Evolutionary conservation across 2,113 vertebrate genomes (phyloP).

Genomic region (Cacatua alba): DNA sequence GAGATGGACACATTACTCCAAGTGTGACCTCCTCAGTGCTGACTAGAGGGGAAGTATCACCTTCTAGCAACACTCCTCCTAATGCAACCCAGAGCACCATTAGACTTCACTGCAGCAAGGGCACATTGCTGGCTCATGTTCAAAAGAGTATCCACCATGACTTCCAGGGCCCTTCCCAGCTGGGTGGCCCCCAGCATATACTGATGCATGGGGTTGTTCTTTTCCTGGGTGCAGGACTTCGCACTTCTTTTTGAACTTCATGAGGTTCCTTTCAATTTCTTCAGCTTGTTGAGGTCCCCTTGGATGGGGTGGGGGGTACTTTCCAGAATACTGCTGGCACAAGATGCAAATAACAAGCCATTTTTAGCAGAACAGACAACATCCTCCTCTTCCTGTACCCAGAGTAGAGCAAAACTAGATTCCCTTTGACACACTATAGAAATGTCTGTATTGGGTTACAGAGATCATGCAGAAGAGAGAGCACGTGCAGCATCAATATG

Average conservation of each 20-base stretch:
- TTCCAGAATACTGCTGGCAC: background rate
- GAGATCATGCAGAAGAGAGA: background rate
- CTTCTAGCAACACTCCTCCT: background rate
- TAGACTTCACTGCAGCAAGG: background rate
- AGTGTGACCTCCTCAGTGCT: background rate
- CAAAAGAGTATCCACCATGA: rapidly evolving
- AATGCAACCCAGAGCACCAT: background rate
- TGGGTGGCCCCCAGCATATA: rapidly evolving
- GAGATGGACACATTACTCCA: background rate
- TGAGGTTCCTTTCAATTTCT: background rate
- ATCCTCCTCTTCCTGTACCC: background rate
- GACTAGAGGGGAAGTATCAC: background rate
- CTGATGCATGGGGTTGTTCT: background rate
- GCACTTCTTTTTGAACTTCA: background rate
- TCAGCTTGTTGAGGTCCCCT: background rate
- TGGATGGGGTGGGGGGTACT: rapidly evolving
- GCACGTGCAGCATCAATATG: background rate
- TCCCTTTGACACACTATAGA: background rate
- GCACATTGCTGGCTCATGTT: background rate
- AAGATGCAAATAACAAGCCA: background rate
- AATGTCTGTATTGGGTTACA: background rate
- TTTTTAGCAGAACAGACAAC: background rate
- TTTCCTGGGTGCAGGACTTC: background rate
- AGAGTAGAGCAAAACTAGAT: background rate
- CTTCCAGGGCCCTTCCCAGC: background rate